Conservation (phyloP, 2,888 invertebrate genomes). For the Eledona agricola region DNA sequence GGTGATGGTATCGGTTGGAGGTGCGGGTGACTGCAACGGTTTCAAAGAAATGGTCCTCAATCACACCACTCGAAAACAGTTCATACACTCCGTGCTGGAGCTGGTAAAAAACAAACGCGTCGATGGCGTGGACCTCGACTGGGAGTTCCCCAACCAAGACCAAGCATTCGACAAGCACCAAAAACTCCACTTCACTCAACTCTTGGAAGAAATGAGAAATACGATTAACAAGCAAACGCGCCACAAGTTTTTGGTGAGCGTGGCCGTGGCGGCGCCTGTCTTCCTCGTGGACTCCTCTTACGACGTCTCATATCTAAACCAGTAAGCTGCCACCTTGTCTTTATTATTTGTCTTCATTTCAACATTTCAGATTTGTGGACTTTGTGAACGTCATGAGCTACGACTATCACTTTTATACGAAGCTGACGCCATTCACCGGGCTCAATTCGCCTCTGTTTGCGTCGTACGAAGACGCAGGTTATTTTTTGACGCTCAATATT, state of each 20-base stretch:
- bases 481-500: conserved; percentile 77
- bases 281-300: conserved; percentile 80
- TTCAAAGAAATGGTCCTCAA: conserved; percentile 78
- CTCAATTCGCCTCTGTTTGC: conserved; percentile 83
- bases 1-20: conserved; percentile 81
- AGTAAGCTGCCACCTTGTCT: too few species aligned
- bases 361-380: conserved; percentile 73
- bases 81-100: conserved; percentile 65
- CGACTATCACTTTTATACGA: conserved; percentile 84
- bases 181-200: conserved; percentile 76
- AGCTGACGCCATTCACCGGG: conserved; percentile 82
- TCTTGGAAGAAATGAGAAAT: conserved; percentile 76
- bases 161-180: conserved; percentile 64
- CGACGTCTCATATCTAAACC: conserved; percentile 78
- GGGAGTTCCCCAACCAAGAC: conserved; percentile 81
- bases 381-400: conserved; percentile 92
- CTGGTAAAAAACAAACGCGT: conserved; percentile 66
- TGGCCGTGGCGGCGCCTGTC: conserved; percentile 83
- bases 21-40: conserved; percentile 67
- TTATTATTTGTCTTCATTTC: conserved; percentile 4
- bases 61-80: conserved; percentile 74
- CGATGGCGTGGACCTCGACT: conserved; percentile 82
- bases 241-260: conserved; percentile 71
- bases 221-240: conserved; percentile 70
- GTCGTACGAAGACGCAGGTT: conserved; percentile 68